Conservation (phyloP, 2,888 invertebrate genomes). For the Emmelina monodactyla region DNA sequence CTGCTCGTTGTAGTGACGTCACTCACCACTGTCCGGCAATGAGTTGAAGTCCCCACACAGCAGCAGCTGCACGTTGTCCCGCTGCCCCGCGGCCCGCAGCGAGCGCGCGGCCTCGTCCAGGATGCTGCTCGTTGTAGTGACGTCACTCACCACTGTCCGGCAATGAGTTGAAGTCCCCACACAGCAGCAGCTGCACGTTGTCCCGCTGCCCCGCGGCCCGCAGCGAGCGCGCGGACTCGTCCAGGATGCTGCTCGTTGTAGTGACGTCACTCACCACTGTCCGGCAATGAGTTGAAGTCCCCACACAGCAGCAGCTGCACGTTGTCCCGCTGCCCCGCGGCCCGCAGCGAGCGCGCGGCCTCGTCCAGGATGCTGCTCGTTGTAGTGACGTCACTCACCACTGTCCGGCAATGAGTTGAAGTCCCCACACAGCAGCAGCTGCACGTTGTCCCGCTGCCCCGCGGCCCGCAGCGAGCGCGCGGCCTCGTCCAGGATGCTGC, state of each 20-base stretch:
- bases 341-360: slow-evolving; percentile 79
- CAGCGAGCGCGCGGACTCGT: slow-evolving; percentile 84
- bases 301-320: slow-evolving; percentile 95
- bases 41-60: slow-evolving; percentile 99
- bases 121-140: too few species aligned
- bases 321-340: slow-evolving; percentile 75
- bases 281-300: slow-evolving; percentile 97
- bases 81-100: slow-evolving; percentile 74
- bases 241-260: too few species aligned
- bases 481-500: slow-evolving; percentile 87
- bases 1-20: background rate
- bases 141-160: slow-evolving; percentile 92
- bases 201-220: slow-evolving; percentile 76
- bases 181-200: slow-evolving; percentile 90
- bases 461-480: slow-evolving; percentile 78
- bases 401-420: slow-evolving; percentile 98
- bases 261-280: slow-evolving; percentile 88
- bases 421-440: slow-evolving; percentile 95
- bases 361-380: slow-evolving; percentile 89
- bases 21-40: slow-evolving; percentile 89
- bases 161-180: slow-evolving; percentile 98
- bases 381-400: too few species aligned
- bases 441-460: slow-evolving; percentile 82
- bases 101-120: slow-evolving; percentile 86
- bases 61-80: slow-evolving; percentile 87